Conservation (phyloP, 1,140 invertebrate genomes). For the Drosophila rufa region DNA sequence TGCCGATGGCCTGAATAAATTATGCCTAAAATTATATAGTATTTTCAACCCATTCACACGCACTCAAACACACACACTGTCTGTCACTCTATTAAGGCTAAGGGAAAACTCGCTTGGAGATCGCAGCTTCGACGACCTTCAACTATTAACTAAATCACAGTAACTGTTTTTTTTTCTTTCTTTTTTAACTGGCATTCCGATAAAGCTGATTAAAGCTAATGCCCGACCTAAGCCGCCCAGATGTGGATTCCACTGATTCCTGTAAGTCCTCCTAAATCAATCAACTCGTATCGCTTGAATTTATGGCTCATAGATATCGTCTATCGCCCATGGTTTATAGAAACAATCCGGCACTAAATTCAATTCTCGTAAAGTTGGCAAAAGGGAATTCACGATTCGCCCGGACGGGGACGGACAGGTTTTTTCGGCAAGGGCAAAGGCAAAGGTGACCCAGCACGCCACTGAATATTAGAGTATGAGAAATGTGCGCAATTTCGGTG, state of each 20-base stretch:
- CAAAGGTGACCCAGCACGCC: slow-evolving; percentile 37
- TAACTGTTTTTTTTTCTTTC: slow-evolving; percentile 37
- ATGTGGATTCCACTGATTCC: slow-evolving; percentile 29
- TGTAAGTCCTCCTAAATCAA: slow-evolving; percentile 16
- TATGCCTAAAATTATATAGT: slow-evolving; percentile 37
- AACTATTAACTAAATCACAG: slow-evolving; percentile 62
- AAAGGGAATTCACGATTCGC: slow-evolving; percentile 31
- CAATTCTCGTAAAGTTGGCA: slow-evolving; percentile 23
- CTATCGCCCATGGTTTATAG: background rate
- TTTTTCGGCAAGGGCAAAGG: slow-evolving; percentile 27
- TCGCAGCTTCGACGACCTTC: slow-evolving; percentile 17
- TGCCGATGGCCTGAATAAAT: slow-evolving; percentile 49
- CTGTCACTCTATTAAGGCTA: slow-evolving; percentile 21
- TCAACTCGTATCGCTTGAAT: slow-evolving; percentile 9
- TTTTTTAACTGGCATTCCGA: slow-evolving; percentile 34
- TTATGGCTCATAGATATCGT: slow-evolving; percentile 30
- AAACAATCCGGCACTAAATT: slow-evolving; percentile 13
- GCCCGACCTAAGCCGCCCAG: slow-evolving; percentile 17
- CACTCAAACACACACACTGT: background rate
- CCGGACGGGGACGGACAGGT: slow-evolving; percentile 7
- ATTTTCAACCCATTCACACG: slow-evolving; percentile 19
- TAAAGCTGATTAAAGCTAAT: slow-evolving; percentile 43
- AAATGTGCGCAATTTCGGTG: slow-evolving; percentile 44
- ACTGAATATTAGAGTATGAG: slow-evolving; percentile 38
- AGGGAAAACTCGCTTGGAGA: slow-evolving; percentile 40